Evolutionary conservation across 2,113 vertebrate species (phyloP), one percentile per base, ranked within the genome.

Genomic region (Gasterosteus nipponicus): DNA sequence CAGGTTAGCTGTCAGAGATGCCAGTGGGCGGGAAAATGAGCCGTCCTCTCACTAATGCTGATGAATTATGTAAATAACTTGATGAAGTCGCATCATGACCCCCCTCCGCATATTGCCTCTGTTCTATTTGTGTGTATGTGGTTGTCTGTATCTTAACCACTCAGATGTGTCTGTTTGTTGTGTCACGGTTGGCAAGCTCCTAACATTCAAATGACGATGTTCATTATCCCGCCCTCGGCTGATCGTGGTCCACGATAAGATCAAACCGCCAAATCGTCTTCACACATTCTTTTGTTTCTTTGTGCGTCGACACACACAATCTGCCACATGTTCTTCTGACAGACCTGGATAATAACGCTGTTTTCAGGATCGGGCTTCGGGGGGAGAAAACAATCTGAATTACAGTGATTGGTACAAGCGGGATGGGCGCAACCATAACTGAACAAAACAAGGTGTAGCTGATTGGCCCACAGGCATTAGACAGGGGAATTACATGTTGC

Each of bases 21-120:
- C 57, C 56, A 74, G 69, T 66, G 58, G 57, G 71, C 69, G 79
- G 22, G 82, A 73, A 75, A 75, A 66, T 83, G 10, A 66, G 78
- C 67, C 31, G 33, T 60, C 69, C 26, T 56, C 53, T 39, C 47
- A 59, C 26, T 67, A 53, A 51, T 62, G 57, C 64, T 57, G 67
- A 65, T 57, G 73, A 61, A 68, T 81, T 83, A 75, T 61, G 58
- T 26, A 58, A 82, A 74, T 41, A 70, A 77, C 68, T 39, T 14
- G 11, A 58, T n/a, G 65, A 70, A 10, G 46, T 26, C 1, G 22
- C 22, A 1, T 26, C 22, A 26, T 26, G 22, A 26, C 22, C 22
- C 22, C 22, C 15, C 26, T 1, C 29, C 19, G 63, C 29, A 66
- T 56, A 51, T 49, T 63, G 31, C 42, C 72, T n/a, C 33, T 11